phyloP scores from a whole-genome alignment of 2,113 vertebrate genomes.

The Microcebus murinus region DNA sequence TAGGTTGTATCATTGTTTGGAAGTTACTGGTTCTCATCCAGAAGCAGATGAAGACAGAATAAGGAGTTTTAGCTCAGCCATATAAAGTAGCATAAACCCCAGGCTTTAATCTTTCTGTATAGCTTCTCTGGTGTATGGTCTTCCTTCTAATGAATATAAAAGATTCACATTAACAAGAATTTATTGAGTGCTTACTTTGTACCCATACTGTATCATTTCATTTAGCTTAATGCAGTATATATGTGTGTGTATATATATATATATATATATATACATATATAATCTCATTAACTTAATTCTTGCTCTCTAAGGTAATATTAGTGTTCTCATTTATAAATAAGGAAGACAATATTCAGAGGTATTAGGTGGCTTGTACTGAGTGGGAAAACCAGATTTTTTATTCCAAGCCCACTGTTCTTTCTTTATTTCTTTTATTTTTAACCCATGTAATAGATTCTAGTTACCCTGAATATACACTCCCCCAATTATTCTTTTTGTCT shows the following conservation, averaged over 20 bases:
- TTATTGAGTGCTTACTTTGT: not conserved
- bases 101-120: not conserved
- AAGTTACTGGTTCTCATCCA: conserved; percentile 61
- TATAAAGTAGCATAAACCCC: conserved; percentile 43
- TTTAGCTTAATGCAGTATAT: not conserved
- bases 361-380: not conserved
- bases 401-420: not conserved
- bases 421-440: no score
- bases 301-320: not conserved
- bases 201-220: not conserved
- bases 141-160: not conserved
- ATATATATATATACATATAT: no score
- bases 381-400: not conserved
- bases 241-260: no score
- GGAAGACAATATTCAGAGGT: not conserved
- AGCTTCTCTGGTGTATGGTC: not conserved
- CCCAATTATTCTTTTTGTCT: not conserved
- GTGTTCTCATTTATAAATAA: not conserved
- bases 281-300: not conserved
- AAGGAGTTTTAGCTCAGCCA: conserved; percentile 39
- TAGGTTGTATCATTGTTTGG: conserved; percentile 64
- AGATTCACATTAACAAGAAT: not conserved
- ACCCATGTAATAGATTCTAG: no score
- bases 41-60: conserved; percentile 18
- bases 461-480: no score